These are phyloP conservation scores for Cyprinodon brontotheroides DNA, from an alignment of 2,113 vertebrate species.

Conservation along the genomic window DNA sequence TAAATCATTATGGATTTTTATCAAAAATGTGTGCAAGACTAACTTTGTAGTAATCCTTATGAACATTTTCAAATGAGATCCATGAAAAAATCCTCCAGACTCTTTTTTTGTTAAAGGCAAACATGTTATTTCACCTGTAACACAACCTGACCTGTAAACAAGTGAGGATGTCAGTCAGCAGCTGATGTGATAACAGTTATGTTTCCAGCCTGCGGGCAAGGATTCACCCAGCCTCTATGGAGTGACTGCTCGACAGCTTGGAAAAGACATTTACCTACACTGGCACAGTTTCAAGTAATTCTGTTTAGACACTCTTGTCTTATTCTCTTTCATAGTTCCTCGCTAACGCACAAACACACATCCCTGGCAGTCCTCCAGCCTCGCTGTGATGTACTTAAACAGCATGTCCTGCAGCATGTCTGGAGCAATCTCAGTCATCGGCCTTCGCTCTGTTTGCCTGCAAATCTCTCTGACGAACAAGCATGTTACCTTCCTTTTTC, in stretches of 20 bases:
- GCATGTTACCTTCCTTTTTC: conserved; percentile 5
- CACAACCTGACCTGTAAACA: conserved; percentile 20
- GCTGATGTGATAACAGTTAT: conserved; percentile 18
- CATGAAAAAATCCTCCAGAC: neutral
- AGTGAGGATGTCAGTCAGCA: conserved; percentile 31
- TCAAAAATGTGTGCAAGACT: neutral
- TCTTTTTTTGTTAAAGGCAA: conserved; percentile 14
- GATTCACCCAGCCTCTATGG: conserved; percentile 15
- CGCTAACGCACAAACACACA: conserved; percentile 10
- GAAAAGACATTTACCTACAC: conserved; percentile 38
- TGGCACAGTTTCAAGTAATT: conserved; percentile 29
- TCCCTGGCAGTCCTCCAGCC: conserved; percentile 52
- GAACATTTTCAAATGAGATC: neutral
- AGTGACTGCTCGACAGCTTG: conserved; percentile 31
- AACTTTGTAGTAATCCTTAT: neutral
- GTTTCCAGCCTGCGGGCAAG: conserved; percentile 29
- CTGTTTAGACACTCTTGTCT: conserved; percentile 35
- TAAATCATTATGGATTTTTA: neutral
- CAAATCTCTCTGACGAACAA: conserved; percentile 22
- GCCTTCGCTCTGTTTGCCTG: conserved; percentile 30
- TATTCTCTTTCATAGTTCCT: conserved; percentile 8
- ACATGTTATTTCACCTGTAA: neutral
- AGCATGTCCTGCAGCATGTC: conserved; percentile 54
- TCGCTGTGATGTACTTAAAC: conserved; percentile 47
- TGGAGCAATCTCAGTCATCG: conserved; percentile 41